Conservation (phyloP, 2,888 invertebrate species). For the Lithophane socia region DNA sequence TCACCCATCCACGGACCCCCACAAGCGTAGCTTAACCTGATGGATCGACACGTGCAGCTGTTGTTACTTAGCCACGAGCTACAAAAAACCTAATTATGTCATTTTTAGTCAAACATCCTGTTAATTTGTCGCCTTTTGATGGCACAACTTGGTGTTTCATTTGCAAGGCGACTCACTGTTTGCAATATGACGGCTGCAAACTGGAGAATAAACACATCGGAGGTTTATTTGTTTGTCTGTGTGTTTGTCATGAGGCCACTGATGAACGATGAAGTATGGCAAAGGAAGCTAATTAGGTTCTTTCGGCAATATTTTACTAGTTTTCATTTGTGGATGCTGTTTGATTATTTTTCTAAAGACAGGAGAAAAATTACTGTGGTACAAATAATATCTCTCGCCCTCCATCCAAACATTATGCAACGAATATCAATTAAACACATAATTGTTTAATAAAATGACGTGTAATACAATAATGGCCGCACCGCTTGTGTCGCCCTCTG, state of each 20-base stretch:
- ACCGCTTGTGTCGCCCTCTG: conserved; percentile 58
- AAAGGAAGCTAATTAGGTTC: background rate
- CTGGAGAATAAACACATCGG: background rate
- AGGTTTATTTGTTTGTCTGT: conserved; percentile 9
- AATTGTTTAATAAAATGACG: conserved; percentile 61
- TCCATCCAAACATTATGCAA: conserved; percentile 5
- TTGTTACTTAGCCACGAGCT: background rate
- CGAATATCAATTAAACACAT: conserved; percentile 64
- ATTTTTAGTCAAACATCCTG: conserved; percentile 21
- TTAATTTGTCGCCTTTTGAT: conserved; percentile 4
- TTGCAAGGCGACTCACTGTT: background rate
- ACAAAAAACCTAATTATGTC: background rate
- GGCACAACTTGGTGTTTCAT: background rate
- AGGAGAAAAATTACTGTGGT: background rate
- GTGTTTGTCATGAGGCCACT: conserved; percentile 14
- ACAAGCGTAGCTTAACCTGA: too few species aligned
- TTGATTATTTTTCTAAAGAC: background rate
- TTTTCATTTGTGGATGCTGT: background rate
- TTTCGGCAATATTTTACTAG: background rate
- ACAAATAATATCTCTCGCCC: background rate
- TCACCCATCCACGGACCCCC: too few species aligned
- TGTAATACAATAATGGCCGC: conserved; percentile 55
- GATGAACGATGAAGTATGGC: background rate
- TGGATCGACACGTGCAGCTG: too few species aligned
- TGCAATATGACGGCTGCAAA: conserved; percentile 14